phyloP scores from a whole-genome alignment of 2,113 vertebrate genomes.

The Neoarius graeffei region DNA sequence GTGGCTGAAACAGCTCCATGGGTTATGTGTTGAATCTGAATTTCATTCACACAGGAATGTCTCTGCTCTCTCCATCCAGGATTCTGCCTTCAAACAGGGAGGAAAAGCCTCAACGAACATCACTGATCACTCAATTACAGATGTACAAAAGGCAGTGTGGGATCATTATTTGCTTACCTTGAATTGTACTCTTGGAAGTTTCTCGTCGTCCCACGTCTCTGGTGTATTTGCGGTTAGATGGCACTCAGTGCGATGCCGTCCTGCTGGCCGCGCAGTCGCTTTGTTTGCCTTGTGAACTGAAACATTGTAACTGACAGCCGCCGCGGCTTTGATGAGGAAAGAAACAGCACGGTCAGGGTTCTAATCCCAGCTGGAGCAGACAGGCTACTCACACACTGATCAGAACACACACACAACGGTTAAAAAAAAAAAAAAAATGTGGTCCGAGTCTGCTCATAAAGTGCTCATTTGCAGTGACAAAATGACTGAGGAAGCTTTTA shows the following conservation, averaged over 20 bases:
- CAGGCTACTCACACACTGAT: conserved; percentile 46
- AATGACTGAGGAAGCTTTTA: conserved; percentile 21
- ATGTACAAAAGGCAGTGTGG: too few relatives aligned
- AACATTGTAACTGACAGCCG: conserved; percentile 66
- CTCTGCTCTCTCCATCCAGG: not conserved
- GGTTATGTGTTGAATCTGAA: not conserved
- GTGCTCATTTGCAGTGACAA: not conserved
- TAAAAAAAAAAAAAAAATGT: not conserved
- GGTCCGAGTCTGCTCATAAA: too few relatives aligned
- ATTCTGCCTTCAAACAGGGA: not conserved
- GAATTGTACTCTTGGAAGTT: conserved; percentile 55
- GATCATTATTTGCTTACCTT: conserved; percentile 66
- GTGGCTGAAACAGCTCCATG: not conserved
- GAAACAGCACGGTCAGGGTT: not conserved
- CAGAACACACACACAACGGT: too few relatives aligned
- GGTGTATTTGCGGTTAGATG: conserved; percentile 54
- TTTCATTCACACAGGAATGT: not conserved
- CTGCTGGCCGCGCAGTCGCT: conserved; percentile 58
- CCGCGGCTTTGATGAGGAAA: conserved; percentile 66
- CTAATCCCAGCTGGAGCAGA: not conserved
- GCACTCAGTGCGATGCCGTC: conserved; percentile 64
- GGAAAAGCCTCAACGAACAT: not conserved
- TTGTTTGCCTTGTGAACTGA: conserved; percentile 61
- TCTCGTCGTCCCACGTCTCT: conserved; percentile 36
- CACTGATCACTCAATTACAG: too few relatives aligned